Percentiles rank a stretch among this genome's conserved stretches.
phyloP scores from a whole-genome alignment of 2,888 invertebrate genomes.

The Phyllotreta striolata region DNA sequence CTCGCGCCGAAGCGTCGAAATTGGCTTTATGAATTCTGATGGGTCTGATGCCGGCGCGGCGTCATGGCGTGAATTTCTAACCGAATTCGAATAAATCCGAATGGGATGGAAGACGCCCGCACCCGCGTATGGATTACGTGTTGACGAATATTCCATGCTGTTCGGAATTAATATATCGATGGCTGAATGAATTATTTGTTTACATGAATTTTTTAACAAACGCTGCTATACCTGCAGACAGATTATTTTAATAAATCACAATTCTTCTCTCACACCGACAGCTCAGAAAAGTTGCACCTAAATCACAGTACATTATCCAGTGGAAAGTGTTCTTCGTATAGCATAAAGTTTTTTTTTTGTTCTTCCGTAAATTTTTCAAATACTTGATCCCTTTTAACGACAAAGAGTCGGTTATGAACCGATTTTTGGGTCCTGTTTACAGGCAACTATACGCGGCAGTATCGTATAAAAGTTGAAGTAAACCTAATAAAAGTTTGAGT shows the following conservation, averaged over 20 bases:
- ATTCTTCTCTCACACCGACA: too few species aligned
- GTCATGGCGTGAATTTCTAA: constrained; percentile 39
- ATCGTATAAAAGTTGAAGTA: constrained; percentile 42
- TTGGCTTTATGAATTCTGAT: constrained; percentile 43
- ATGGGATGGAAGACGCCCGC: constrained; percentile 9
- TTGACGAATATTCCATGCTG: constrained; percentile 7
- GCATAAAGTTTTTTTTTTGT: constrained; percentile 4
- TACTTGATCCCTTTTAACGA: constrained; percentile 18
- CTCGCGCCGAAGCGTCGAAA: constrained; percentile 37
- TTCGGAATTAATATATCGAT: too few species aligned
- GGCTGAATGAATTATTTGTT: too few species aligned
- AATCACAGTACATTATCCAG: too few species aligned
- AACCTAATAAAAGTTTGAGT: constrained; percentile 50
- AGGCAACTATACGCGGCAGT: constrained; percentile 13
- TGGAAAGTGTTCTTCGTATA: too few species aligned
- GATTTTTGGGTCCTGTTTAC: constrained; percentile 19
- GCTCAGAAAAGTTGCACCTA: too few species aligned
- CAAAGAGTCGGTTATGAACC: constrained; percentile 19
- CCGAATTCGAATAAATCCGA: constrained; percentile 36
- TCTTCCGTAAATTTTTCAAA: constrained; percentile 16
- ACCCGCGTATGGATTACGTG: constrained; percentile 1
- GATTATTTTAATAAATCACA: too few species aligned
- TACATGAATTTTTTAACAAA: too few species aligned
- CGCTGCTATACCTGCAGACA: too few species aligned
- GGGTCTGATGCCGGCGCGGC: constrained; percentile 28